Base-by-base conservation (phyloP, 2,113 vertebrate genomes). In the Pollachius pollachius region DNA sequence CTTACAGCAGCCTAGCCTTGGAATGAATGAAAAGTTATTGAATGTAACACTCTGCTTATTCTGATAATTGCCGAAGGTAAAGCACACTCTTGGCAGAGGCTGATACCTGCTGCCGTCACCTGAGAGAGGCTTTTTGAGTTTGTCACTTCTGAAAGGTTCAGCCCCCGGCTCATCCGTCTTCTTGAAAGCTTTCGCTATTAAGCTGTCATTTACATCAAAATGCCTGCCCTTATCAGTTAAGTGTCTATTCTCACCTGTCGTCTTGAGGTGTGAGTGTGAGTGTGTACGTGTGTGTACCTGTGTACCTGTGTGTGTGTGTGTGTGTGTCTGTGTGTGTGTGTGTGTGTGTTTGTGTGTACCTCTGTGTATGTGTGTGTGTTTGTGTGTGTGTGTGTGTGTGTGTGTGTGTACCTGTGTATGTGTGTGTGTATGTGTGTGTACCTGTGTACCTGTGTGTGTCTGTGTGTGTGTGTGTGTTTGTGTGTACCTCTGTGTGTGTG, bases 181-280 rank as follows among this genome's bases (percentile, higher is more conserved):
- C 81, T 74, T 68, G 71, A 78, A 65, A 34, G 66, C 69, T 63
- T 30, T 15, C 3, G 62, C 64, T 70, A 81, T 78, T 62, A 76
- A 81, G 76, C 78, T 41, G 74, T 81, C 71, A 66, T 62, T 71
- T 70, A 52, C 59, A 16, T 81, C 81, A 67, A 78, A 64, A 72
- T 57, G 73, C 67, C 67, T 76, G 58, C 41, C 70, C 68, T 77
- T 76, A 81, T 76, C 52, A 11, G 66, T 70, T 83, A 77, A 68
- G 75, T 70, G 64, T 76, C 73, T 60, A 60, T 57, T 62, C 54
- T 61, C 77, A 65, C 62, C 69, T 72, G 74, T 85, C 76, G 78
- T 83, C 77, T 41, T 75, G 73, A 84, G 76, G 79, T 74, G 74
- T 81, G 48, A 18, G 30, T 18, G 34, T 62, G 60, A 3, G 60